Evolutionary conservation across 2,113 vertebrate genomes (phyloP).

Genomic region (Agelaius tricolor): DNA sequence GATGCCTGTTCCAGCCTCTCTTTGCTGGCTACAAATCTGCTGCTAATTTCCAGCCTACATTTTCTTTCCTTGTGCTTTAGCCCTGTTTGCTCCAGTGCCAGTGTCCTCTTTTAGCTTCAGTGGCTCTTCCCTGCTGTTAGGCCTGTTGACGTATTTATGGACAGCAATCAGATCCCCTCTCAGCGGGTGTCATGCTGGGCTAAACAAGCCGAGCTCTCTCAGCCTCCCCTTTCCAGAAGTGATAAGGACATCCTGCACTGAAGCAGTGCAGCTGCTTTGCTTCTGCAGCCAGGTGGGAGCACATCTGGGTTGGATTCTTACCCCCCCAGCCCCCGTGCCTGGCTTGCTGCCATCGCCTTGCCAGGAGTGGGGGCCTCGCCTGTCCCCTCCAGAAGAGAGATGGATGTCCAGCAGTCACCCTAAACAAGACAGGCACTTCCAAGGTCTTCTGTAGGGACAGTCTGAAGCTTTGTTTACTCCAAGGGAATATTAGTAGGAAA

Average conservation of each 20-base stretch:
- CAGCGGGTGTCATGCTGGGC: constrained; percentile 51
- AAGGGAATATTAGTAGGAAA: neutral
- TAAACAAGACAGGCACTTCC: neutral
- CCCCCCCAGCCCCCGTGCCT: rapidly evolving
- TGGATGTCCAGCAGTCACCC: neutral
- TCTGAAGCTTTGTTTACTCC: neutral
- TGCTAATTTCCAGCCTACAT: constrained; percentile 24
- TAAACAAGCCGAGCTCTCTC: constrained; percentile 43
- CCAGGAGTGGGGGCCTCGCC: neutral
- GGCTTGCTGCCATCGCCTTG: neutral
- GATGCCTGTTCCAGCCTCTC: neutral
- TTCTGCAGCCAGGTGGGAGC: neutral
- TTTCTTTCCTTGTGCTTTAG: constrained; percentile 32
- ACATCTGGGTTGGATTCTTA: neutral
- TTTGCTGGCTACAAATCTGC: constrained; percentile 36
- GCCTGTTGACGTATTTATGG: constrained; percentile 61
- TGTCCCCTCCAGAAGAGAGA: neutral
- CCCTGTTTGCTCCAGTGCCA: constrained; percentile 51
- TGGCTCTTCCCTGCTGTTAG: constrained; percentile 40
- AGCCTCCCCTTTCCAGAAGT: neutral
- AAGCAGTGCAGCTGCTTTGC: neutral
- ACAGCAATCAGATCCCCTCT: constrained; percentile 57
- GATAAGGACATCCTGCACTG: neutral
- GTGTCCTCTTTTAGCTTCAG: constrained; percentile 60
- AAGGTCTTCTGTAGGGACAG: neutral